A percentile compares a stretch with the other conserved stretches of the same genome.
Evolutionary conservation across 2,113 vertebrate species (phyloP).

Genomic region (Clarias magur): DNA sequence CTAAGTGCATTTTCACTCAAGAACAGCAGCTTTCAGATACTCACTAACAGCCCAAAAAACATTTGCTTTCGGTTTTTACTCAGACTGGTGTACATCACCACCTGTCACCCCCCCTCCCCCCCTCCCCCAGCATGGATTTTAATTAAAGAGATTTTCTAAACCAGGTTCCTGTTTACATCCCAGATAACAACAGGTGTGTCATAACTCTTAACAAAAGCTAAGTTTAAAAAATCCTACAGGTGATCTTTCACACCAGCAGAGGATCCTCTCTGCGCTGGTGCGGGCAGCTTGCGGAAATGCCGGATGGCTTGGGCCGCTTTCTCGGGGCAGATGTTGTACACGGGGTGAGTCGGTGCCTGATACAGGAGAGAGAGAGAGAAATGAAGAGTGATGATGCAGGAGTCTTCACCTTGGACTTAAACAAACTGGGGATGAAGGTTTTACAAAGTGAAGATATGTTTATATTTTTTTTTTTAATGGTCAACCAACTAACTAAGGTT

Average conservation of each 20-base stretch:
- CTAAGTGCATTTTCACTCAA: background rate
- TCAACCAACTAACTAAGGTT: too few relatives aligned
- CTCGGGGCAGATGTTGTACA: constrained; percentile 93
- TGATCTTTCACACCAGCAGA: constrained; percentile 24
- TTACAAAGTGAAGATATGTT: too few relatives aligned
- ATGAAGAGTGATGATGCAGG: background rate
- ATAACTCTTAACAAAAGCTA: background rate
- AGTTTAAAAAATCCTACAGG: background rate
- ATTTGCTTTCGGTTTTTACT: background rate
- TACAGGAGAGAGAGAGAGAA: background rate
- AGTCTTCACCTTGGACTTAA: too few relatives aligned
- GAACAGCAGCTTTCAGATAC: background rate
- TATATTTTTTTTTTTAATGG: too few relatives aligned
- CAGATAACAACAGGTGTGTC: background rate
- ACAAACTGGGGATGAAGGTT: too few relatives aligned
- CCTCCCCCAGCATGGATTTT: background rate
- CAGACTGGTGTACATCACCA: constrained; percentile 5
- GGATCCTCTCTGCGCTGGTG: constrained; percentile 62
- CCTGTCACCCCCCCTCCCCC: too few relatives aligned
- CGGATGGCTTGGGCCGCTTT: constrained; percentile 85
- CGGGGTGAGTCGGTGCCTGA: constrained; percentile 90
- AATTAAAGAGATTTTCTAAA: constrained; percentile 29
- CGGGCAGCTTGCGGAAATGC: constrained; percentile 80
- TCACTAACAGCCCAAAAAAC: too few relatives aligned
- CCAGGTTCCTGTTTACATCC: constrained; percentile 2